Evolutionary conservation across 2,113 vertebrate genomes (phyloP).

Genomic region (Haemorhous mexicanus): DNA sequence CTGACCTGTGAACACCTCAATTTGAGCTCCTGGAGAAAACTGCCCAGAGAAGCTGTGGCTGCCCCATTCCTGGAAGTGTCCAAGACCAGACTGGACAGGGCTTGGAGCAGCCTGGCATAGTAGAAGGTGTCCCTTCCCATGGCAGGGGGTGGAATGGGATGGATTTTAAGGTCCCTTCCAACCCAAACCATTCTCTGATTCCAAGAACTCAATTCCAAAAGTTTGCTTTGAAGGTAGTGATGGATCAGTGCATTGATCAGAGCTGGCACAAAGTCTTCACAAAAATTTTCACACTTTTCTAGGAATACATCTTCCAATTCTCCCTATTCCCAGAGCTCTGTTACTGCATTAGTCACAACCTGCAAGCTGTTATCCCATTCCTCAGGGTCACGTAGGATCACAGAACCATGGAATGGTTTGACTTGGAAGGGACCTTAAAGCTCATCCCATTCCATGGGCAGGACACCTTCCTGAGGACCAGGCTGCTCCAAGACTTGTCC

Average conservation of each 20-base stretch:
- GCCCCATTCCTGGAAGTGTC: not conserved
- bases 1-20: not conserved
- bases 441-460: not conserved
- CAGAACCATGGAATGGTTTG: not conserved
- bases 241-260: not conserved
- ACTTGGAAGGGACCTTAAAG: not conserved
- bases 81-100: accelerated
- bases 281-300: not conserved
- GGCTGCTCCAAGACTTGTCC: not conserved
- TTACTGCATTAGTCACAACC: not conserved
- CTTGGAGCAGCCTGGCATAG: not conserved
- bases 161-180: not conserved
- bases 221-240: not conserved
- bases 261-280: not conserved
- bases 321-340: not conserved
- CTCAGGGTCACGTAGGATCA: accelerated
- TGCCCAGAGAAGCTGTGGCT: not conserved
- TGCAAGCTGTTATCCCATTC: not conserved
- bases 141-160: not conserved
- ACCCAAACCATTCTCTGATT: not conserved
- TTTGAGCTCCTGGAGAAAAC: not conserved
- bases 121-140: not conserved
- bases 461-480: not conserved
- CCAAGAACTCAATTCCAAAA: not conserved
- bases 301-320: not conserved